Base-by-base conservation (phyloP, 2,888 invertebrate species). In the Itoplectis maculator region DNA sequence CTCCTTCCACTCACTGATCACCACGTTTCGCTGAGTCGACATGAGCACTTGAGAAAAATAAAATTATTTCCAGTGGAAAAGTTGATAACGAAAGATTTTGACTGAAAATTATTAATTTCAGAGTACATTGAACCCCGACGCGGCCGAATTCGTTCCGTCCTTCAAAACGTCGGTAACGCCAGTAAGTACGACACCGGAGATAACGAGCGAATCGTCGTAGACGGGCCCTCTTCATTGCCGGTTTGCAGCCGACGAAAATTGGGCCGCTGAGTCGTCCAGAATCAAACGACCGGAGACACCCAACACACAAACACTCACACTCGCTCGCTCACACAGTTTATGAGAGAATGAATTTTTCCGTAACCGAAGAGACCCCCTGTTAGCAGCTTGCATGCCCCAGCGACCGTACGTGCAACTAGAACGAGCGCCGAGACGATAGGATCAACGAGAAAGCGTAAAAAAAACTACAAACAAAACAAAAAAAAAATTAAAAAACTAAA, bases 111-210 rank as follows among this genome's bases (percentile, higher is more conserved):
- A n/a, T n/a, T n/a, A n/a, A n/a, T n/a, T n/a, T 2, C 94, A 96
- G 92, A 96, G 96, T 72, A 96, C 96, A 51, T 93, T 97, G 80
- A 97, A 97, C 94, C 97, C 97, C 0, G 94, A 97, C 86, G 97
- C 97, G 0, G 97, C 96, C 0, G 97, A 97, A 93, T 97, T 97
- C 89, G 95, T 97, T 77, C 97, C 97, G 86, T 89, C 91, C 79
- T 92, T 90, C 70, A 91, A 90, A 86, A 82, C 87, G 61, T 77
- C 86, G 65, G 78, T 82, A 80, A 86, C 82, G 51, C 51, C 86
- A 76, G 90, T 88, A 85, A 91, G 87, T 87, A 87, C 88, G 84
- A 76, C 90, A 65, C 86, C 89, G 75, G 92, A 91, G 87, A 89
- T 92, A 84, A 86, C 87, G 72, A 86, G 90, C 54, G 89, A 92